A percentile compares a stretch with the other conserved stretches of the same genome.
Evolutionary conservation across 2,888 invertebrate species (phyloP).

Genomic region (Leucoptera coffeella): DNA sequence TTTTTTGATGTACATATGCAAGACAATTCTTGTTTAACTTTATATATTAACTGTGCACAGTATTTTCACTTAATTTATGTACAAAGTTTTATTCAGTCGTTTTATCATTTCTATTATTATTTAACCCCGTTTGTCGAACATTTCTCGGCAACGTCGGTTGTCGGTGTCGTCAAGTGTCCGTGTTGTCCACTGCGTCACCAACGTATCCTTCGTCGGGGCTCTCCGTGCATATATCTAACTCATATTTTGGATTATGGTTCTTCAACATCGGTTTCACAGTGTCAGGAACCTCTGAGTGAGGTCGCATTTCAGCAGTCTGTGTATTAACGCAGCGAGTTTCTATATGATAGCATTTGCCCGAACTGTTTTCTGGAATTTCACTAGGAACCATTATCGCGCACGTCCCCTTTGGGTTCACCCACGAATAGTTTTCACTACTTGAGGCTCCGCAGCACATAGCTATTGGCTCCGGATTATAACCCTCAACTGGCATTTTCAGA

Average conservation of each 20-base stretch:
- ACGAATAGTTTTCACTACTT: constrained; percentile 31
- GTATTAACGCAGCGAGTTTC: constrained; percentile 57
- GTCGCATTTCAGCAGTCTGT: constrained; percentile 49
- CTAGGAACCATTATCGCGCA: constrained; percentile 47
- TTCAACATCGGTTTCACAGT: constrained; percentile 35
- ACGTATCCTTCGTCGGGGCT: constrained; percentile 87
- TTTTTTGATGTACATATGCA: too few species aligned
- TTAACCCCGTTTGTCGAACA: too few species aligned
- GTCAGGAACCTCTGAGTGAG: constrained; percentile 32
- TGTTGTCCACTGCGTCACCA: constrained; percentile 63
- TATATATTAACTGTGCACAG: too few species aligned
- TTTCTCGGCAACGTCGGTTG: too few species aligned
- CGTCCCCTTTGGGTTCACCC: constrained; percentile 44
- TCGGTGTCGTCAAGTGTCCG: constrained; percentile 69
- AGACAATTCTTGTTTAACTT: too few species aligned
- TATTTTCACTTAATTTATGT: too few species aligned
- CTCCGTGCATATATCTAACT: constrained; percentile 58
- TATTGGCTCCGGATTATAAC: constrained; percentile 57
- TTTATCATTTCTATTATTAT: too few species aligned
- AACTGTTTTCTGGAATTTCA: constrained; percentile 29
- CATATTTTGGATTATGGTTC: constrained; percentile 42
- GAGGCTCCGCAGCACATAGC: constrained; percentile 36
- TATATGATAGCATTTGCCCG: constrained; percentile 44
- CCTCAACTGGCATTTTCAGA: constrained; percentile 64
- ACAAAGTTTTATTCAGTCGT: too few species aligned